A percentile compares a stretch with the other conserved stretches of the same genome.
phyloP scores from a whole-genome alignment of 2,113 vertebrate genomes.

The Otocyon megalotis region DNA sequence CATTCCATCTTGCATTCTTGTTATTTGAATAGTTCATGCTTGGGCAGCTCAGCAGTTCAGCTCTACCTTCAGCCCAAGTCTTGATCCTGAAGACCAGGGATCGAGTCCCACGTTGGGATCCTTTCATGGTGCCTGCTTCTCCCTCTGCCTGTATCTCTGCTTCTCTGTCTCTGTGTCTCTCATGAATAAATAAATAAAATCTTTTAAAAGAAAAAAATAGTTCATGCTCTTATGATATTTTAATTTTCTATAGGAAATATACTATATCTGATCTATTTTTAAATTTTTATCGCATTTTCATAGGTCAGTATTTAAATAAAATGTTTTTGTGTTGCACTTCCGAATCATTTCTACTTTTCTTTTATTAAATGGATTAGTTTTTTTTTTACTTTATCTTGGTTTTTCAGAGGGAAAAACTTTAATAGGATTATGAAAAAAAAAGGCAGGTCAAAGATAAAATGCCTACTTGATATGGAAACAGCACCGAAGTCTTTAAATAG shows the following conservation, averaged over 20 bases:
- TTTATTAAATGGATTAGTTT: background rate
- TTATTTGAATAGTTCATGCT: background rate
- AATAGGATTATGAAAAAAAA: background rate
- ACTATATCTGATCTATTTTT: background rate
- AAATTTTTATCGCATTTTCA: background rate
- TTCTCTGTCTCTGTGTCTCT: too few species aligned
- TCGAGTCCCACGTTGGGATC: too few species aligned
- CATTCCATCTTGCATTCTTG: background rate
- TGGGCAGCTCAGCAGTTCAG: too few species aligned
- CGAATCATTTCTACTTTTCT: background rate
- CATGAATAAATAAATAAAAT: too few species aligned
- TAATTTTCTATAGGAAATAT: background rate
- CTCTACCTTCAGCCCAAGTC: too few species aligned
- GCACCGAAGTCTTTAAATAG: background rate
- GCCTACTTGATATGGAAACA: background rate
- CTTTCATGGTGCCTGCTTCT: too few species aligned
- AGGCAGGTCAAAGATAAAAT: background rate
- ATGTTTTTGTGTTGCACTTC: background rate
- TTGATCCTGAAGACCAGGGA: too few species aligned
- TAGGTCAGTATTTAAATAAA: background rate
- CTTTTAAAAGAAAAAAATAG: background rate
- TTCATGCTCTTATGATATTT: background rate
- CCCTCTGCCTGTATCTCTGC: too few species aligned
- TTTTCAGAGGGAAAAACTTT: background rate
- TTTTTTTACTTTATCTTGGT: background rate